Percentiles rank a stretch among this genome's conserved stretches.
These are phyloP conservation scores for Yponomeuta malinellus DNA, from an alignment of 2,888 invertebrate species.

Conservation along the genomic window DNA sequence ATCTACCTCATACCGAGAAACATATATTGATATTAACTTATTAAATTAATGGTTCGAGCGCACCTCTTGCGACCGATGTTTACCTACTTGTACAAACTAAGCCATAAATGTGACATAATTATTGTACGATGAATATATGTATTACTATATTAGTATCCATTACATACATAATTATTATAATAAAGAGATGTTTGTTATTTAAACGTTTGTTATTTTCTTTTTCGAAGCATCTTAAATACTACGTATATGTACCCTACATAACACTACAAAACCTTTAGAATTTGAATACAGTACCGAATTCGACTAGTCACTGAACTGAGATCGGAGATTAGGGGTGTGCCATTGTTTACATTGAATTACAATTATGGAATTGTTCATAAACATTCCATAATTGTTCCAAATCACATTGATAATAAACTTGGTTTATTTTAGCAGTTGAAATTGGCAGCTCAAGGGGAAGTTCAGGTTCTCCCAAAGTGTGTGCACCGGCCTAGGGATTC, in stretches of 20 bases:
- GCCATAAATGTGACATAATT: constrained; percentile 52
- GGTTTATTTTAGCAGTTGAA: too few relatives aligned
- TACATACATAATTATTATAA: constrained; percentile 63
- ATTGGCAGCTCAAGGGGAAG: too few relatives aligned
- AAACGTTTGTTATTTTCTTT: constrained; percentile 28
- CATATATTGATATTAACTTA: constrained; percentile 43
- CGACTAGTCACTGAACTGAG: too few relatives aligned
- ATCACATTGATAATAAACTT: too few relatives aligned
- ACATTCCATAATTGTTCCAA: too few relatives aligned
- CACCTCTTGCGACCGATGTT: constrained; percentile 30
- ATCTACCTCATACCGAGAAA: constrained; percentile 56
- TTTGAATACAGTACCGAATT: too few relatives aligned
- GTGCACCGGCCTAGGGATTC: too few relatives aligned
- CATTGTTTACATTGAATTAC: too few relatives aligned
- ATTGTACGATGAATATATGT: constrained; percentile 64
- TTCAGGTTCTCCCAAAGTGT: too few relatives aligned
- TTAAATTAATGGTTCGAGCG: constrained; percentile 31
- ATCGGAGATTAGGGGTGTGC: too few relatives aligned
- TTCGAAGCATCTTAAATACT: constrained; percentile 2
- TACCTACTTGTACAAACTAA: constrained; percentile 56
- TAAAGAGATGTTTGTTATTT: constrained; percentile 74
- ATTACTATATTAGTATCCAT: constrained; percentile 72
- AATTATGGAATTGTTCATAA: too few relatives aligned
- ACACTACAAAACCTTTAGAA: neutral
- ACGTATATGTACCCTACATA: too few relatives aligned